Base-by-base conservation (phyloP, 2,888 invertebrate species). In the Synanthedon tipuliformis region DNA sequence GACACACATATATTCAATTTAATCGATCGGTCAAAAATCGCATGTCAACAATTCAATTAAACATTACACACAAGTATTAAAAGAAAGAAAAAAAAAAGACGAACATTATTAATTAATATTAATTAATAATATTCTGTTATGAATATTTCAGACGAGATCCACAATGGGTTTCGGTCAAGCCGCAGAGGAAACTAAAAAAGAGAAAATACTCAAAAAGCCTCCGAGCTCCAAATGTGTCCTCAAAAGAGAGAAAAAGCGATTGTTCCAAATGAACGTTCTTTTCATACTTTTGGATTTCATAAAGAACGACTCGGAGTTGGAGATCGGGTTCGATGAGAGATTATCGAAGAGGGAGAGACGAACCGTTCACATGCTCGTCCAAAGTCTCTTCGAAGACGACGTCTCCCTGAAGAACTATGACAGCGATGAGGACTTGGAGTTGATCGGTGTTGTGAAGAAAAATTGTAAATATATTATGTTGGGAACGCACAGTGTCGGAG, bases 211-310 rank as follows among this genome's bases (percentile, higher is more conserved):
- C 7, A 18, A 12, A 1, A 13, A 13, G 3, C n/a, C n/a, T 1
- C 13, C 50, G 23, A 18, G 3, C 16, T 23, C 27, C 13, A 45
- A 45, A 13, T 7, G 5, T 7, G 15, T 13, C 13, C 1, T 45
- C 15, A 45, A n/a, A n/a, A 3, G 52, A 34, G 51, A 41, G 4
- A 5, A 52, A 40, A 52, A 41, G 5, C 41, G 63, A 3, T 41
- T 55, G 1, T 75, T 73, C 51, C 60, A 61, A 0, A 65, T 63
- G 1, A 78, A 79, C 49, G 56, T 71, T 0, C 58, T 81, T 0
- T 53, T 60, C 0, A 50, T 60, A n/a, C 62, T 81, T 0, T 59
- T 71, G 16, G 72, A 74, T 2, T 82, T 81, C n/a, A 70, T 79
- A 0, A 68, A 65, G 51, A 73, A 79, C 51, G 75, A 80, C 41